phyloP scores from a whole-genome alignment of 2,113 vertebrate genomes.

The Albula glossodonta region DNA sequence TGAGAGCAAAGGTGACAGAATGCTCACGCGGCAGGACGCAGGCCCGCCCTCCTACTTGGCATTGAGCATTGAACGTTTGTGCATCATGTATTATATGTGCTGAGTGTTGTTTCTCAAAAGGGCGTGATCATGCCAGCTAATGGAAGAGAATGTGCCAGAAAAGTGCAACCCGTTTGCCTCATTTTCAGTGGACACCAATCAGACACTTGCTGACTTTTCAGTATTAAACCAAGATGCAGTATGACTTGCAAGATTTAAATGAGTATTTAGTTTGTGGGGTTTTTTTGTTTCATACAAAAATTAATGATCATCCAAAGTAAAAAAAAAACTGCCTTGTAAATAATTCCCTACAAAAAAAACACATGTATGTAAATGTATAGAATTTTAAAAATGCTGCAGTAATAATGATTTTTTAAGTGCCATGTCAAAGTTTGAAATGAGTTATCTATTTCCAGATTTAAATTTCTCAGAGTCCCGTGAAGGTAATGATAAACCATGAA shows the following conservation, averaged over 20 bases:
- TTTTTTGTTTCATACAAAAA: not conserved
- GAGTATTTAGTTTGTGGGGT: not conserved
- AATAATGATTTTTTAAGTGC: not conserved
- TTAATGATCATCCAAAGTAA: not conserved
- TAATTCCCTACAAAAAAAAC: not conserved
- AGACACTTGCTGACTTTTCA: not conserved
- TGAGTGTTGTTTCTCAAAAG: constrained; percentile 8
- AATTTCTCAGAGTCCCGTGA: not conserved
- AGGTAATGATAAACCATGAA: not conserved
- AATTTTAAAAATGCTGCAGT: not conserved
- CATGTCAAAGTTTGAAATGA: not conserved
- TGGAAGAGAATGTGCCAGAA: not conserved
- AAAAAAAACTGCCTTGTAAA: constrained; percentile 7
- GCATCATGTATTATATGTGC: not conserved
- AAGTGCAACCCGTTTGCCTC: not conserved
- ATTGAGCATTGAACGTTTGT: not conserved
- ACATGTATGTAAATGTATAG: not conserved
- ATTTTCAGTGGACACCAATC: not conserved
- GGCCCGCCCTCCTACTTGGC: not conserved
- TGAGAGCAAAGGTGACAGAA: not conserved
- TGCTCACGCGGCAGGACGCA: not conserved
- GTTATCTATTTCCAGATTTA: not conserved
- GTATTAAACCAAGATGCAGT: not conserved
- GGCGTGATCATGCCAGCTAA: not conserved
- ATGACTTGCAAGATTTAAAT: not conserved